Evolutionary conservation across 2,797 vertebrate species (phyloP).

Genomic region (Parotocinclus haroldoi): DNA sequence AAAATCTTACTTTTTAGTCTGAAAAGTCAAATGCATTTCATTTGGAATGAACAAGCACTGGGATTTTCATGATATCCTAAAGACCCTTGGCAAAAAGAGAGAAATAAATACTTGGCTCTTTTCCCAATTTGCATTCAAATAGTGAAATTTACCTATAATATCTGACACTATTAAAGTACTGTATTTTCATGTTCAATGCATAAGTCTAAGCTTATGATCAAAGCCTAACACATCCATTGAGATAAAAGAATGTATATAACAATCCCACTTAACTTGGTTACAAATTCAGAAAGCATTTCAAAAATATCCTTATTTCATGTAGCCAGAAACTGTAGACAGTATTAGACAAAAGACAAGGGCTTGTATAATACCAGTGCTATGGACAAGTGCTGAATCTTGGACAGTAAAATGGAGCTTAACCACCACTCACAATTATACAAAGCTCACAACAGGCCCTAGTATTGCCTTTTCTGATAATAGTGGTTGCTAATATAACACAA

Average conservation of each 20-base stretch:
- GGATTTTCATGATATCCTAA: conserved; percentile 67
- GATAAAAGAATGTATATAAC: neutral
- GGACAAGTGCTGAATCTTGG: conserved; percentile 1
- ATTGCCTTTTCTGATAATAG: conserved; percentile 4
- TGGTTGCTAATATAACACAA: conserved; percentile 3
- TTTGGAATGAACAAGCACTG: conserved; percentile 64
- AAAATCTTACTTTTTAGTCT: no score
- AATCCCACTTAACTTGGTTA: neutral
- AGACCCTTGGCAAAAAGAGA: conserved; percentile 45
- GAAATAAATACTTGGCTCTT: conserved; percentile 49
- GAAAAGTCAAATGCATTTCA: conserved; percentile 64
- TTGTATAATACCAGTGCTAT: neutral
- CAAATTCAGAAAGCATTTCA: neutral
- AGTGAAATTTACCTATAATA: conserved; percentile 2
- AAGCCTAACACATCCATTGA: conserved; percentile 7
- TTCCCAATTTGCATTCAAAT: conserved; percentile 23
- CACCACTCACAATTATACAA: conserved; percentile 2
- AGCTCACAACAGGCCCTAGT: neutral
- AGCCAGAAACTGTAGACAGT: neutral
- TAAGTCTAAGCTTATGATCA: neutral
- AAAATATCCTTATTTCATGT: conserved; percentile 7
- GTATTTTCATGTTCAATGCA: conserved; percentile 1
- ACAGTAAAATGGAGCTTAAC: neutral
- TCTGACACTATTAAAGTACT: neutral
- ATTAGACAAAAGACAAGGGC: neutral